phyloP scores from a whole-genome alignment of 2,797 vertebrate species.

The Schizopygopsis pylzovi region DNA sequence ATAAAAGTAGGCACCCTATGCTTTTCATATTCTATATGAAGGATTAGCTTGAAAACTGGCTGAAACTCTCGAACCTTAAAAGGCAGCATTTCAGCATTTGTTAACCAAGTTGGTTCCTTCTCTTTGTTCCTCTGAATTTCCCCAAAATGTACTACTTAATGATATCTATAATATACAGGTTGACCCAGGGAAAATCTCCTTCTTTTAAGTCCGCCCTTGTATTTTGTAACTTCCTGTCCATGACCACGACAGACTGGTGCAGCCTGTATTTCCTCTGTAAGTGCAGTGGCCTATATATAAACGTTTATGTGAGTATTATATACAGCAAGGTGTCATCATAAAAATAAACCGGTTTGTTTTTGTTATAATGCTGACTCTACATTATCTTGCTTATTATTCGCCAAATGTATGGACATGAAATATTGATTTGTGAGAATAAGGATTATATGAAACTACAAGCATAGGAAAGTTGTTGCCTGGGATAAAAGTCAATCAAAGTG shows the following conservation, averaged over 20 bases:
- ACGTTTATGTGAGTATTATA: background rate
- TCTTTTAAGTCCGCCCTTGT: background rate
- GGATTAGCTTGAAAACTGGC: background rate
- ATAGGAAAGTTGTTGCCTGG: background rate
- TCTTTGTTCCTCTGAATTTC: slow-evolving; percentile 7
- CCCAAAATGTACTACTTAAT: background rate
- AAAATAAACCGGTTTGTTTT: background rate
- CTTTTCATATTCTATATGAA: background rate
- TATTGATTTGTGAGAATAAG: background rate
- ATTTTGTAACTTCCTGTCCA: slow-evolving; percentile 1
- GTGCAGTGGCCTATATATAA: background rate
- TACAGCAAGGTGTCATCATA: background rate
- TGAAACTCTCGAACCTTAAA: background rate
- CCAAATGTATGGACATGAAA: background rate
- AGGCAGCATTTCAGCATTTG: background rate
- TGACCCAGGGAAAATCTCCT: background rate
- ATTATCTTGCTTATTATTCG: background rate
- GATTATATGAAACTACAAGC: background rate
- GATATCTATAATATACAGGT: too few species aligned
- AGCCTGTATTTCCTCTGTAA: slow-evolving; percentile 1
- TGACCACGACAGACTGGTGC: background rate
- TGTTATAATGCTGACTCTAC: background rate
- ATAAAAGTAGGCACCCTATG: background rate
- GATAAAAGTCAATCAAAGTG: background rate
- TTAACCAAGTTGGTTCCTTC: background rate